A percentile compares a stretch with the other conserved stretches of the same genome.
Evolutionary conservation across 2,113 vertebrate genomes (phyloP).

Genomic region (Mystacornis crossleyi): DNA sequence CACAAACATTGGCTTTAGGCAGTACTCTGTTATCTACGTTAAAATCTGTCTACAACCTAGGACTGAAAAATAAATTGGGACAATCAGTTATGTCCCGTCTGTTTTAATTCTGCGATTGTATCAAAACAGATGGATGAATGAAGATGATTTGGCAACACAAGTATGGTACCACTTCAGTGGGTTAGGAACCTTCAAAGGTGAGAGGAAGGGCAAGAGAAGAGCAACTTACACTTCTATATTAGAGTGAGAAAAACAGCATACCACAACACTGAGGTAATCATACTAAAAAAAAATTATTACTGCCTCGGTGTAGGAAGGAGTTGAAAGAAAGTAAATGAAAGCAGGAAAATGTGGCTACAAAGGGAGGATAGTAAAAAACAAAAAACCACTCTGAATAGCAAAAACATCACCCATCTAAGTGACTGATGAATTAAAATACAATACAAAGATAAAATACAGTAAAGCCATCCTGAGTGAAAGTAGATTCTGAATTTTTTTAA

Average conservation of each 20-base stretch:
- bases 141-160: not conserved
- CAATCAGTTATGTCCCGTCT: not conserved
- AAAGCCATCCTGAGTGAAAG: not conserved
- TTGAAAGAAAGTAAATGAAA: not conserved
- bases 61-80: not conserved
- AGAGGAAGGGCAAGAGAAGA: not conserved
- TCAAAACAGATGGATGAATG: not conserved
- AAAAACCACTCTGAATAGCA: not conserved
- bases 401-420: not conserved
- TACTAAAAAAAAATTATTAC: not conserved
- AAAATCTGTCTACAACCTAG: not conserved
- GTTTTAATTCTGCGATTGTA: not conserved
- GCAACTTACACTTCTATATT: not conserved
- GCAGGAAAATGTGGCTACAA: not conserved
- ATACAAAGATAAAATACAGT: not conserved
- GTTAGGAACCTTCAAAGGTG: not conserved
- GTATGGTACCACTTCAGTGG: not conserved
- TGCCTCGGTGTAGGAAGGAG: not conserved
- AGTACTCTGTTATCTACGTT: rapidly evolving
- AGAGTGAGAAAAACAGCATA: not conserved
- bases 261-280: not conserved
- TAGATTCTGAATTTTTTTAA: not conserved
- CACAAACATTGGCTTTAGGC: not conserved
- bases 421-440: not conserved
- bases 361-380: not conserved